A percentile compares a stretch with the other conserved stretches of the same genome.
phyloP scores from a whole-genome alignment of 2,113 vertebrate genomes.

The Oncorhynchus nerka region DNA sequence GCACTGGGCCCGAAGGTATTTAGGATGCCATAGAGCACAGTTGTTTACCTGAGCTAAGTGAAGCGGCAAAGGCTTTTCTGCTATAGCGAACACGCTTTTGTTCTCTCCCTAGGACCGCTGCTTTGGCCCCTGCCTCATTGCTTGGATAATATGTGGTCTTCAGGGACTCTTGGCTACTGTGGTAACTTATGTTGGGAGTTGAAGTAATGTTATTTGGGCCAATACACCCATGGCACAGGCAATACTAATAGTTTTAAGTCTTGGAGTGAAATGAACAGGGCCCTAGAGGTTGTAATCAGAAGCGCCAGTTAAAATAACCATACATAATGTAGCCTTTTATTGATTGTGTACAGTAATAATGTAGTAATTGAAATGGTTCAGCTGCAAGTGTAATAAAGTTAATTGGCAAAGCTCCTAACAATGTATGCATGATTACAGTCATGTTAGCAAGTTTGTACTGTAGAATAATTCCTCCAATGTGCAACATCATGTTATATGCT shows the following conservation, averaged over 20 bases:
- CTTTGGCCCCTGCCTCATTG: slow-evolving; percentile 19
- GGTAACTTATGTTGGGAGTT: slow-evolving; percentile 40
- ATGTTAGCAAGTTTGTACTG: slow-evolving; percentile 29
- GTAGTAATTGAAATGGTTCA: neutral
- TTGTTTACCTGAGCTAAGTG: slow-evolving; percentile 57
- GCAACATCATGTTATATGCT: neutral
- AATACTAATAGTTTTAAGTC: slow-evolving; percentile 39
- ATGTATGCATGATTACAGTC: slow-evolving; percentile 20
- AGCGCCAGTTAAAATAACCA: slow-evolving; percentile 9
- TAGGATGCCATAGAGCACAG: slow-evolving; percentile 34
- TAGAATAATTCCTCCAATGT: neutral
- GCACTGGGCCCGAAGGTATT: slow-evolving; percentile 43
- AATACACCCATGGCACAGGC: slow-evolving; percentile 30
- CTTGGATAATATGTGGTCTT: slow-evolving; percentile 19
- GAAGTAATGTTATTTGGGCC: slow-evolving; percentile 46
- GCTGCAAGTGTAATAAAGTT: slow-evolving; percentile 33
- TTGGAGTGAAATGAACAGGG: slow-evolving; percentile 24
- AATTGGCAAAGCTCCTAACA: slow-evolving; percentile 11
- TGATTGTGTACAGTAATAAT: slow-evolving; percentile 17
- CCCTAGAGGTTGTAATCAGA: slow-evolving; percentile 34
- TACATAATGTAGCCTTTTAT: slow-evolving; percentile 26
- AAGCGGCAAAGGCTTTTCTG: slow-evolving; percentile 34
- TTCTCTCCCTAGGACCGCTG: slow-evolving; percentile 20
- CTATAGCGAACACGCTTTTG: slow-evolving; percentile 1
- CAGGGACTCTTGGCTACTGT: slow-evolving; percentile 20